Base-by-base conservation (phyloP, 2,888 invertebrate species). In the Dryomyza anilis region DNA sequence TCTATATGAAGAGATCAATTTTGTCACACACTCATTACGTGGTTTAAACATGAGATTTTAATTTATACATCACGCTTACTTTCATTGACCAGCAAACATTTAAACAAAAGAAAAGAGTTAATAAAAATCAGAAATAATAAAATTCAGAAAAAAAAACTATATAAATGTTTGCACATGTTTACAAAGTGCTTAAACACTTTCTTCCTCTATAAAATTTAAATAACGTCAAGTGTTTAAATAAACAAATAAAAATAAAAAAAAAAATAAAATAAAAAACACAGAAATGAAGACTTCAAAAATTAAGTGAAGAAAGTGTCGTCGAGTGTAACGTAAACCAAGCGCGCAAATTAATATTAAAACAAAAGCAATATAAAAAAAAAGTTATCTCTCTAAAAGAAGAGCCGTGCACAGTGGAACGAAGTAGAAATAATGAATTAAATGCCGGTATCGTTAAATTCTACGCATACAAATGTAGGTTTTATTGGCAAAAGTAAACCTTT, bases 121-220 rank as follows among this genome's bases (percentile, higher is more conserved):
- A 45, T 21, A 21, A n/a, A 48, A 19, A 19, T 30, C 1, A 55
- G 1, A 14, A n/a, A 2, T n/a, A 43, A 45, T 30, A 30, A n/a
- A 21, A 45, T 43, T 45, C 46, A 45, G 30, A 33, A 45, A 43
- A 27, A 27, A 43, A 53, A 39, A 16, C 21, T 43, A 27, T 30
- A 30, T 25, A 48, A n/a, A 50, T 43, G 52, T 36, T 36, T 53
- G 62, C 53, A 16, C 30, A 33, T 48, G 21, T 60, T 60, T 46
- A 23, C n/a, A n/a, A n/a, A n/a, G 23, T 33, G 43, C 43, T 57
- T 27, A 27, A 39, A 50, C 50, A 57, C 57, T 63, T 63, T 63
- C 58, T 50, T 63, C 46, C 14, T 48, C 48, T 16, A 30, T 21
- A 36, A 50, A 48, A 43, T 63, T 63, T 36, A 23, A 48, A 57